phyloP scores from a whole-genome alignment of 2,113 vertebrate genomes.

The Heptranchias perlo region DNA sequence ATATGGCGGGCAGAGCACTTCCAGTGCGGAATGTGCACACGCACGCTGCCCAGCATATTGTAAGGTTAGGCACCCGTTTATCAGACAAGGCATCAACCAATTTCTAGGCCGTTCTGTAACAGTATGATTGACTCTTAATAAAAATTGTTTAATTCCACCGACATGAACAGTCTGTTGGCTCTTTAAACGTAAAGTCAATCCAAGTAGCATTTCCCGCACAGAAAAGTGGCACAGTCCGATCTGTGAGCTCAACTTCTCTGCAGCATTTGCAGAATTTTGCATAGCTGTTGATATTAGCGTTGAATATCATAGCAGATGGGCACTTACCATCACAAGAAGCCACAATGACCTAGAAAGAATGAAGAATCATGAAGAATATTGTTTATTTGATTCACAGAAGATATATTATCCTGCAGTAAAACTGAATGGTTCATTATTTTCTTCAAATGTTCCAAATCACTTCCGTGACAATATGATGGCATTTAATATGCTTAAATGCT shows the following conservation, averaged over 20 bases:
- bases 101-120: slow-evolving; percentile 7
- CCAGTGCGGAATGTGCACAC: not conserved
- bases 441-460: not conserved
- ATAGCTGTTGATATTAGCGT: slow-evolving; percentile 93
- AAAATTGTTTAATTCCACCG: slow-evolving; percentile 77
- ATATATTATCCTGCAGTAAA: not conserved
- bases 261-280: slow-evolving; percentile 97
- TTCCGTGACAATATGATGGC: not conserved
- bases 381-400: not conserved
- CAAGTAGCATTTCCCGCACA: slow-evolving; percentile 86
- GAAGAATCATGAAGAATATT: not conserved
- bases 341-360: slow-evolving; percentile 68
- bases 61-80: not conserved
- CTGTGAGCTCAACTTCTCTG: slow-evolving; percentile 78
- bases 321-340: slow-evolving; percentile 95
- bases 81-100: not conserved
- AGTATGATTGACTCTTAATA: not conserved
- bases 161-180: slow-evolving; percentile 87
- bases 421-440: not conserved
- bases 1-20: not conserved
- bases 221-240: slow-evolving; percentile 75
- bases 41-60: not conserved
- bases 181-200: slow-evolving; percentile 79
- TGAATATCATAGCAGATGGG: slow-evolving; percentile 95
- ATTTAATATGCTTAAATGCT: not conserved